Conservation (phyloP, 2,113 vertebrate species). For the Serilophus lunatus region DNA sequence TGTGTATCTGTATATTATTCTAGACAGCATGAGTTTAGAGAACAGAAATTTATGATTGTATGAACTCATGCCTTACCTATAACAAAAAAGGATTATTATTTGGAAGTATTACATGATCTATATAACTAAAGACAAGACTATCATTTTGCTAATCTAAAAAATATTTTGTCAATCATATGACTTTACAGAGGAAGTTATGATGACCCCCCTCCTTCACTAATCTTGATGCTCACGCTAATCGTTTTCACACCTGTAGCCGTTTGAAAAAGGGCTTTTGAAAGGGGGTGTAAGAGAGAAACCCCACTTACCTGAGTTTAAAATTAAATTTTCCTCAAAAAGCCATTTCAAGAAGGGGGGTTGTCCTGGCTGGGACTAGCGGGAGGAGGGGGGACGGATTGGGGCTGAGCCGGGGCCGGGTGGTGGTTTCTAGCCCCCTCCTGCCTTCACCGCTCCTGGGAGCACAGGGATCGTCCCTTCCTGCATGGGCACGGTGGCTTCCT, state of each 20-base stretch:
- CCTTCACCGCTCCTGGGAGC: too few species aligned
- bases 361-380: too few species aligned
- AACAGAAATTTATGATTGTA: not conserved
- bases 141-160: not conserved
- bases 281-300: too few species aligned
- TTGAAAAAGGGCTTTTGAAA: too few species aligned
- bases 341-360: too few species aligned
- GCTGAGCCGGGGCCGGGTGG: too few species aligned
- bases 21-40: not conserved
- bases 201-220: not conserved
- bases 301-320: too few species aligned
- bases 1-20: not conserved
- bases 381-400: too few species aligned
- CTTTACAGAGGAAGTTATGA: not conserved
- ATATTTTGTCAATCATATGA: not conserved
- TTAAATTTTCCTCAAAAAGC: too few species aligned
- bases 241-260: not conserved
- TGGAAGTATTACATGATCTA: not conserved
- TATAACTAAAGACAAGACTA: not conserved
- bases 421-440: too few species aligned
- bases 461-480: too few species aligned
- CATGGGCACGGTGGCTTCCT: too few species aligned
- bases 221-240: accelerated
- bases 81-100: not conserved
- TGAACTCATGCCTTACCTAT: not conserved